Evolutionary conservation across 2,797 vertebrate species (phyloP).

Genomic region (Aselliscus stoliczkanus): DNA sequence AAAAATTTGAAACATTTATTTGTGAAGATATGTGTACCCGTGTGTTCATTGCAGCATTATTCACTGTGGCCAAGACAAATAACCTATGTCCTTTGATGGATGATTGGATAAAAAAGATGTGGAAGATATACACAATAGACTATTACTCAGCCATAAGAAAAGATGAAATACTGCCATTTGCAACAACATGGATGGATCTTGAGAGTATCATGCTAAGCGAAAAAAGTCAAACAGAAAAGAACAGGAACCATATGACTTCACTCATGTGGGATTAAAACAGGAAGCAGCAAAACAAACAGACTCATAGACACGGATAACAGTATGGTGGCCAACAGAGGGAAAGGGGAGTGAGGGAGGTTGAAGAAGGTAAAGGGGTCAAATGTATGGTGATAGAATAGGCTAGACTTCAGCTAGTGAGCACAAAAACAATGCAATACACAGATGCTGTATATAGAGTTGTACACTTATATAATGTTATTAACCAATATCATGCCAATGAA

Average conservation of each 20-base stretch:
- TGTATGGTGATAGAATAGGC: no score
- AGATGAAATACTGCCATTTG: not conserved
- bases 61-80: no score
- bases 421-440: not conserved
- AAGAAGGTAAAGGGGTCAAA: not conserved
- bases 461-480: not conserved
- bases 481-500: not conserved
- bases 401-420: no score
- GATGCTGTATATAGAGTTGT: not conserved
- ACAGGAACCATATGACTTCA: not conserved
- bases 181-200: not conserved
- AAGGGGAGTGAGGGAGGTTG: not conserved
- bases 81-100: no score
- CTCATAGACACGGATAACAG: not conserved
- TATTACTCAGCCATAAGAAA: not conserved
- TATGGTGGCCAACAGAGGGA: not conserved
- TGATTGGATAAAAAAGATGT: no score
- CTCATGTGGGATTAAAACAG: not conserved
- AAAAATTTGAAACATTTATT: no score
- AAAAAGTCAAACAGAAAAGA: not conserved
- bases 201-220: not conserved
- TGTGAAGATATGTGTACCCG: no score
- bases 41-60: no score
- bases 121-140: no score
- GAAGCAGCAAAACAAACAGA: not conserved